phyloP scores from a whole-genome alignment of 1,140 invertebrate genomes.

The Lepidurus apus region DNA sequence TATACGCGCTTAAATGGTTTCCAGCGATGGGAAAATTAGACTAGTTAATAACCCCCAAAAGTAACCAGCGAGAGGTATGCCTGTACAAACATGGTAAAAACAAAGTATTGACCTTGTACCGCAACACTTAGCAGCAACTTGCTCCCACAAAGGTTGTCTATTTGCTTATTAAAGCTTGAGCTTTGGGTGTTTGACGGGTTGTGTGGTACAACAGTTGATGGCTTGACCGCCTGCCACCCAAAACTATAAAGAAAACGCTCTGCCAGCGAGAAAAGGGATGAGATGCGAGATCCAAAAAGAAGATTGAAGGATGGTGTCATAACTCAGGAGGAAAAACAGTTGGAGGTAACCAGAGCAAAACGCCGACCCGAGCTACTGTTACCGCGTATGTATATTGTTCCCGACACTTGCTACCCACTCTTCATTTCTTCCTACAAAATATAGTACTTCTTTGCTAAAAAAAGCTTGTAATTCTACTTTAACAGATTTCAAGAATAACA shows the following conservation, averaged over 20 bases:
- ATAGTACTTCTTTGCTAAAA: too few relatives aligned
- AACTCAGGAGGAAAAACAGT: conserved; percentile 15
- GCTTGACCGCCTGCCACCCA: neutral
- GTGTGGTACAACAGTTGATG: neutral
- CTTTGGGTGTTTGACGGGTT: neutral
- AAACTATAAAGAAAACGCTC: neutral
- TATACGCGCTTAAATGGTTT: neutral
- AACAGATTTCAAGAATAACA: too few relatives aligned
- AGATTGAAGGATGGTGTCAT: conserved; percentile 14
- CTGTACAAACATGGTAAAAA: neutral
- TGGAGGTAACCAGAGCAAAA: conserved; percentile 9
- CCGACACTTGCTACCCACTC: too few relatives aligned
- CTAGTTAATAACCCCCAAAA: neutral
- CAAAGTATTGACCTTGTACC: neutral
- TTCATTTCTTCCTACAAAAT: too few relatives aligned
- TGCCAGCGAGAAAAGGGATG: neutral
- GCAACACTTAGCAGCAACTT: neutral
- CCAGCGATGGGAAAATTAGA: conserved; percentile 7
- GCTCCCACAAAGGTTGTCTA: neutral
- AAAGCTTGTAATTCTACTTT: too few relatives aligned
- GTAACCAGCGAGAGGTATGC: neutral
- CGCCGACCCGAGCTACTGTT: neutral
- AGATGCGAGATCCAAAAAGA: neutral
- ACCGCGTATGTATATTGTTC: neutral
- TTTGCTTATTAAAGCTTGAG: neutral